These are phyloP conservation scores for Catotricha subobsoleta DNA, from an alignment of 2,888 invertebrate genomes.

Conservation along the genomic window DNA sequence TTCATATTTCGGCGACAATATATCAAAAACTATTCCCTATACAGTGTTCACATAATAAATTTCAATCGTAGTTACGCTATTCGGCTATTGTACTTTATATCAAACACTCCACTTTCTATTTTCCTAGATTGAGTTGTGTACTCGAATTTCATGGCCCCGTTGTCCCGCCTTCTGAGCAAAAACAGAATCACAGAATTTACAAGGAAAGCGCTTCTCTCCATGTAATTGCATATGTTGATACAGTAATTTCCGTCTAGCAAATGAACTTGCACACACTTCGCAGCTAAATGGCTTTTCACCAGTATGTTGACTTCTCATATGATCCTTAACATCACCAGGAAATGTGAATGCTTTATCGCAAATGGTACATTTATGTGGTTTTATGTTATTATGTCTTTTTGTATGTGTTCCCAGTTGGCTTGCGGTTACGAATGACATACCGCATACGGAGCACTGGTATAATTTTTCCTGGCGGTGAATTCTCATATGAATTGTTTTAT, in stretches of 20 bases:
- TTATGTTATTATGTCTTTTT: constrained; percentile 3
- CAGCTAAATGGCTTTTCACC: neutral
- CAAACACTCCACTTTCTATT: too few relatives aligned
- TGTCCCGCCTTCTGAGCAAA: constrained; percentile 3
- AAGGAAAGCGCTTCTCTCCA: constrained; percentile 5
- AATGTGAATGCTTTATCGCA: constrained; percentile 4
- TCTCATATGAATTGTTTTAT: constrained; percentile 5
- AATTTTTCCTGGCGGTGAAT: constrained; percentile 5
- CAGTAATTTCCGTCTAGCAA: constrained; percentile 2
- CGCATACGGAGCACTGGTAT: constrained; percentile 2
- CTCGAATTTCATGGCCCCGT: constrained; percentile 2
- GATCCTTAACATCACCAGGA: neutral
- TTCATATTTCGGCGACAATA: too few relatives aligned
- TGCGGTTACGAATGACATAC: constrained; percentile 1
- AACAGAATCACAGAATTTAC: constrained; percentile 4
- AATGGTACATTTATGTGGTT: constrained; percentile 4
- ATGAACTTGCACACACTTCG: neutral
- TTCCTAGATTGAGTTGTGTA: constrained; percentile 2
- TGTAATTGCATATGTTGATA: constrained; percentile 2
- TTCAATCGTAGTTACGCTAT: too few relatives aligned
- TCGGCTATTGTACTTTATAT: too few relatives aligned
- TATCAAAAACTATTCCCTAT: too few relatives aligned
- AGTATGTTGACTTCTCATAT: constrained; percentile 1
- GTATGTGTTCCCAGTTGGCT: constrained; percentile 3
- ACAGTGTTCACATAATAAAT: too few relatives aligned